Evolutionary conservation across 2,797 vertebrate species (phyloP).

Genomic region (Ciconia nigra): DNA sequence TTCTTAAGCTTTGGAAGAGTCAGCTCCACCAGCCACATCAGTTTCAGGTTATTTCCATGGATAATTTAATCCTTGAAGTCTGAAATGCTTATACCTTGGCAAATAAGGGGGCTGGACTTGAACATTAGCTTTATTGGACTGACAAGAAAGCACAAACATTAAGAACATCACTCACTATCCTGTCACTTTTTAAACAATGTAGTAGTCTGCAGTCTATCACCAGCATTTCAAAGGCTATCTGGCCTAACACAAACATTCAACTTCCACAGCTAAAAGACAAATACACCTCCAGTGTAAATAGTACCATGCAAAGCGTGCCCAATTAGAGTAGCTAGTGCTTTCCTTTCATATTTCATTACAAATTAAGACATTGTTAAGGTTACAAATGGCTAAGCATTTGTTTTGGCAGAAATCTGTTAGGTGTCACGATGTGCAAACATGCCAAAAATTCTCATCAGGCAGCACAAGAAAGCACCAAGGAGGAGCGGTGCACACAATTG

Average conservation of each 20-base stretch:
- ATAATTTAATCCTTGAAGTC: background rate
- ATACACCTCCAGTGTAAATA: background rate
- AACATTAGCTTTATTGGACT: background rate
- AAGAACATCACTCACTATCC: background rate
- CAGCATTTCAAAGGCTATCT: background rate
- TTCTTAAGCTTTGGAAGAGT: background rate
- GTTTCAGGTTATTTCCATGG: background rate
- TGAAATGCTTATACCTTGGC: background rate
- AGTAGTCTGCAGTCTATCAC: background rate
- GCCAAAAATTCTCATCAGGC: conserved; percentile 57
- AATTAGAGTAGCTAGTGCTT: background rate
- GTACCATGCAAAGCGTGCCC: conserved; percentile 58
- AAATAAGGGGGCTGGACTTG: background rate
- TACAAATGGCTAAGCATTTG: background rate
- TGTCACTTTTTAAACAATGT: background rate
- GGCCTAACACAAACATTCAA: background rate
- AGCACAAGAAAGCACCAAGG: conserved; percentile 61
- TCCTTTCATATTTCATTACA: background rate
- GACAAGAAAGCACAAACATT: background rate
- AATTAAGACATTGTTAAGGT: background rate
- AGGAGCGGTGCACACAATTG: conserved; percentile 61
- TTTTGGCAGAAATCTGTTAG: conserved; percentile 47
- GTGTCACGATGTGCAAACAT: conserved; percentile 65
- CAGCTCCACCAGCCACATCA: background rate
- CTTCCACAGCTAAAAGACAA: background rate